Base-by-base conservation (phyloP, 2,797 vertebrate species). In the Amphiprion clarkii region DNA sequence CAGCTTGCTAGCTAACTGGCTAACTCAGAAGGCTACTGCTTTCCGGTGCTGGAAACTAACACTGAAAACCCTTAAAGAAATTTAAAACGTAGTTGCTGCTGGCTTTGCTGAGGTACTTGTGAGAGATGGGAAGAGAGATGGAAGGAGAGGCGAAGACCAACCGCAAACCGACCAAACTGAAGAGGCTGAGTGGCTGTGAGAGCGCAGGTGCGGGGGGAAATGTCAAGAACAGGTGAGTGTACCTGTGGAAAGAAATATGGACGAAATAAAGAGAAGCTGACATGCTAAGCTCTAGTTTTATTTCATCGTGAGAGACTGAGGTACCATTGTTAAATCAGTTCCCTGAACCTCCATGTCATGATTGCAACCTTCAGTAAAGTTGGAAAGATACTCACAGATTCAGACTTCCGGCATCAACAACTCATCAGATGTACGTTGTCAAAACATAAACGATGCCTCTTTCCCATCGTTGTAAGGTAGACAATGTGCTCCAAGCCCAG, bases 51-150 rank as follows among this genome's bases (percentile, higher is more conserved):
- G 8, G n/a, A n/a, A 4, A 11, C 6, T 2, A 4, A 40, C 1
- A 19, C 1, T 46, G 44, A 6, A 7, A 48, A 31, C 1, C 6
- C n/a, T 21, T 6, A 0, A 21, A 25, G 1, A 36, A 13, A 10
- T 6, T 2, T 13, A 17, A 6, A 19, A 31, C 17, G 0, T 21
- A 4, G 39, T 27, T 27, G 5, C 19, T 53, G 13, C 3, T 23
- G 21, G 12, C 9, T 10, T 10, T 51, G 0, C 11, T 3, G 27
- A 58, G 44, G 39, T 40, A 2, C 59, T 3, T 10, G 49, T 52
- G 70, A 78, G 70, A 53, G 14, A 95, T 94, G 95, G 87, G 83
- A 39, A 63, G 83, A 67, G 87, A 90, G 14, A 91, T 89, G 63
- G 79, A 80, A 76, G 82, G 53, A 46, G 86, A 85, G 3, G 57